These are phyloP conservation scores for Andrena fulva DNA, from an alignment of 2,888 invertebrate species.

Conservation along the genomic window DNA sequence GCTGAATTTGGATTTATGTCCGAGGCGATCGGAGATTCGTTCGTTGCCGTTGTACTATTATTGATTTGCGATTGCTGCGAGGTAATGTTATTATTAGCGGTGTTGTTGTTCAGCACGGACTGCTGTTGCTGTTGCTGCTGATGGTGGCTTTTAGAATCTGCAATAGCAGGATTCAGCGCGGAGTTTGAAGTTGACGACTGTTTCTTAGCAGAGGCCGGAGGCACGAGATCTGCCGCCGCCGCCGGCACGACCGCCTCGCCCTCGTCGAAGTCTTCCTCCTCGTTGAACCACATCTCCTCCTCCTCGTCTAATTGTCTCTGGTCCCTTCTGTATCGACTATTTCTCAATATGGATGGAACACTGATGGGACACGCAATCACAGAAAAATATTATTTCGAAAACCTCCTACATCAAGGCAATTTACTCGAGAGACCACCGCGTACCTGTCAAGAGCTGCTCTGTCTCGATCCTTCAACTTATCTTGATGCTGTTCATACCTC, in stretches of 20 bases:
- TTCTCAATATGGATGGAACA: slow-evolving; percentile 93
- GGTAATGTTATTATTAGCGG: slow-evolving; percentile 85
- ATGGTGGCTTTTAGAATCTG: slow-evolving; percentile 81
- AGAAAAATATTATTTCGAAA: slow-evolving; percentile 7
- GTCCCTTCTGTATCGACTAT: slow-evolving; percentile 94
- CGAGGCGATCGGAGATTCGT: slow-evolving; percentile 78
- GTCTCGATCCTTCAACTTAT: slow-evolving; percentile 94
- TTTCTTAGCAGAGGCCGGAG: slow-evolving; percentile 82
- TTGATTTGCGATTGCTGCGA: slow-evolving; percentile 81
- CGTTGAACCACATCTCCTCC: slow-evolving; percentile 99
- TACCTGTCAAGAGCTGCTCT: slow-evolving; percentile 90
- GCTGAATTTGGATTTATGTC: slow-evolving; percentile 79
- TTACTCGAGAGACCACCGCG: not conserved
- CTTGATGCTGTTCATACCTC: slow-evolving; percentile 96
- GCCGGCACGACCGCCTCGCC: slow-evolving; percentile 88
- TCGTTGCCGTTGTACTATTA: slow-evolving; percentile 78
- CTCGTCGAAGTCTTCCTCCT: slow-evolving; percentile 97
- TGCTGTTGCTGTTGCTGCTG: slow-evolving; percentile 80
- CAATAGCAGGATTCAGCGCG: slow-evolving; percentile 75
- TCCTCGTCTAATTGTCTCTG: slow-evolving; percentile 98
- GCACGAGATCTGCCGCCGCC: slow-evolving; percentile 82
- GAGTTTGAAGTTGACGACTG: slow-evolving; percentile 80
- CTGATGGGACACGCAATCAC: slow-evolving; percentile 84
- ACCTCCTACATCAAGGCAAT: not conserved
- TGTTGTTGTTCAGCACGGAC: slow-evolving; percentile 81